Evolutionary conservation across 2,888 invertebrate genomes (phyloP), one percentile per base, ranked within the genome.

Genomic region (Ochropleura plecta): DNA sequence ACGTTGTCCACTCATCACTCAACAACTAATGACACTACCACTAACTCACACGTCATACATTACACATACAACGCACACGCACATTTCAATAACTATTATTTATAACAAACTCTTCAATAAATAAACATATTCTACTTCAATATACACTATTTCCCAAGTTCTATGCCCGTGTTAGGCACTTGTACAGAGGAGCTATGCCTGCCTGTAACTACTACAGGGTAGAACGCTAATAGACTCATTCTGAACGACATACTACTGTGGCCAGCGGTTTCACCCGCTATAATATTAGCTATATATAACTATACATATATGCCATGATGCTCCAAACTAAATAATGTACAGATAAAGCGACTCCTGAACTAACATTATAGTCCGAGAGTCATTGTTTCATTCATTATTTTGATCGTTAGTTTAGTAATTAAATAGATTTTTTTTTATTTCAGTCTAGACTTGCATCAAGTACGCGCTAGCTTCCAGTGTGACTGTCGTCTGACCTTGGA

Each of bases 101-200:
- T 53, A 44, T 20, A 59, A 30, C 55, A 6, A 57, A 65, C 66
- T 51, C 49, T 77, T 53, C 20, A 70, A 76, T 70, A 70, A 70
- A 69, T 62, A 18, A 70, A 57, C 10, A 71, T 57, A 71, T 79
- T 76, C 79, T 76, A 79, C 76, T 76, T 78, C 3, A 40, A 60
- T n/a, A 53, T 10, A 62, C 12, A 12, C n/a, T 40, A 9, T 46
- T 30, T n/a, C 20, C 20, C 5, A 59, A 49, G 18, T 49, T 51
- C 44, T 12, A 18, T 48, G 40, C 40, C 20, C 48, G 42, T 30
- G 1, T 0, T 44, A 16, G 40, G 42, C 42, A 30, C 14, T 5
- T 44, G 53, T 5, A 49, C 6, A 30, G 3, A 42, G 16, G 30
- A 51, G 7, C 5, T 20, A 40, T 40, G n/a, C n/a, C 30, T 44